Conservation (phyloP, 1,140 invertebrate species). For the Rhagoletis pomonella region DNA sequence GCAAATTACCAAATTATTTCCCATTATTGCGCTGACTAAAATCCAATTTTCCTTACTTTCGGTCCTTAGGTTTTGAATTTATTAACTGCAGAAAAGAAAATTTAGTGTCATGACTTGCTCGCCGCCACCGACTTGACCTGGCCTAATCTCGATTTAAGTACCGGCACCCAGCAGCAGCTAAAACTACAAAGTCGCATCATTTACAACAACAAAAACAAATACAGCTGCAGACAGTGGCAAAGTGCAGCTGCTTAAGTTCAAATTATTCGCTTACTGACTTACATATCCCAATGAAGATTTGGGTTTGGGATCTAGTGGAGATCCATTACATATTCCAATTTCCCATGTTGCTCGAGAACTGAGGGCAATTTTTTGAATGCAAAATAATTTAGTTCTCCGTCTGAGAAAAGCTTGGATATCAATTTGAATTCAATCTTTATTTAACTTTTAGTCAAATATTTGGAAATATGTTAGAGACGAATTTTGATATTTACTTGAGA, state of each 20-base stretch:
- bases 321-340: too few species aligned
- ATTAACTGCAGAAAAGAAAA: conserved; percentile 40
- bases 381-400: too few species aligned
- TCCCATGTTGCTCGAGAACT: too few species aligned
- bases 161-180: neutral
- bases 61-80: conserved; percentile 12
- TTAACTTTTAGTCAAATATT: too few species aligned
- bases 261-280: neutral
- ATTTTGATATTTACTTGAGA: too few species aligned
- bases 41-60: neutral
- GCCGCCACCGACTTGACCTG: conserved; percentile 33
- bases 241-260: neutral
- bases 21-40: conserved; percentile 28
- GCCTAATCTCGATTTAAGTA: conserved; percentile 51
- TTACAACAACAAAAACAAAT: conserved; percentile 26
- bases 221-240: neutral
- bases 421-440: too few species aligned
- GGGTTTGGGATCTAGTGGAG: too few species aligned
- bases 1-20: conserved; percentile 23
- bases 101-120: conserved; percentile 47
- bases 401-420: too few species aligned
- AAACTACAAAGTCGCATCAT: neutral
- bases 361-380: too few species aligned
- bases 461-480: too few species aligned
- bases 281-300: neutral